Base-by-base conservation (phyloP, 2,888 invertebrate genomes). In the Stegophylla sp. region DNA sequence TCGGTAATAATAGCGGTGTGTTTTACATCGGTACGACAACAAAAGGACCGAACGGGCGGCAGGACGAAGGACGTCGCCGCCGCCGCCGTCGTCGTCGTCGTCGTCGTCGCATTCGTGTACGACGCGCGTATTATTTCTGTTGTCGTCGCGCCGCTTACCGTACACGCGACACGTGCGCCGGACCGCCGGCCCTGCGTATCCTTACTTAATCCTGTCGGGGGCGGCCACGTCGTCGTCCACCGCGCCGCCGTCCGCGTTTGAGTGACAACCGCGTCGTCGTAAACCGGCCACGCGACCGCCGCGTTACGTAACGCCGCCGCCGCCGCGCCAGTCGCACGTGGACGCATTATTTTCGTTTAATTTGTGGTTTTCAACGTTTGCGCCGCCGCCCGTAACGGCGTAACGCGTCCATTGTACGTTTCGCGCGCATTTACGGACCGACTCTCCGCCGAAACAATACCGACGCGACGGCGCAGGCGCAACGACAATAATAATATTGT, bases 191-290 rank as follows among this genome's bases (percentile, higher is more conserved):
- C n/a, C n/a, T n/a, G n/a, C n/a, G n/a, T n/a, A n/a, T n/a, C n/a
- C n/a, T n/a, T n/a, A n/a, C n/a, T n/a, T n/a, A n/a, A n/a, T n/a
- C n/a, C n/a, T n/a, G n/a, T n/a, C 76, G 28, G 61, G 3, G 23
- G 69, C 66, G 43, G 76, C 26, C 34, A 7, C 34, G 76, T 45
- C 56, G 67, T 64, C 20, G 67, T 48, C n/a, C n/a, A n/a, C n/a
- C n/a, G n/a, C 41, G 75, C 7, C 34, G 34, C 34, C 7, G 34
- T 34, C 4, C 34, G 7, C 34, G 34, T 51, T 71, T 79, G 79
- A 79, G 79, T 79, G 79, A 79, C 79, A 71, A 71, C 79, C 79
- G 79, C 71, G 79, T 77, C 64, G 41, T 45, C 69, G 61, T 61
- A 71, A 63, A 79, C 79, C 69, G 77, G 77, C 56, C 77, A 77